These are phyloP conservation scores for Tokudaia tokunoshimensis DNA, from an alignment of 2,797 vertebrate species.

Conservation along the genomic window DNA sequence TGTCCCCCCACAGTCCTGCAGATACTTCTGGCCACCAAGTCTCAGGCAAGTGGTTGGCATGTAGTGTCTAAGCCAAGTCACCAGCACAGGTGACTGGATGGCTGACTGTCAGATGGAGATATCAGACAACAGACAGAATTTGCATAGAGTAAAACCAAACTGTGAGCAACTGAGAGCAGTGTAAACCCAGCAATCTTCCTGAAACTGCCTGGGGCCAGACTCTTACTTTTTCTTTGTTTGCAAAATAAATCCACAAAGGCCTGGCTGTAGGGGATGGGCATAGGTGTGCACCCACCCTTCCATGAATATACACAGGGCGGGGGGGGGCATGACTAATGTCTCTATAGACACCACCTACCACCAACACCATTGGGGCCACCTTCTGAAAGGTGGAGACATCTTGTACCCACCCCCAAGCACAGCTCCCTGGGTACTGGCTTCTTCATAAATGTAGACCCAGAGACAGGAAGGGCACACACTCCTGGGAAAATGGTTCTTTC, in stretches of 20 bases:
- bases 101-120: not conserved
- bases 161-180: not conserved
- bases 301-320: not conserved
- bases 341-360: not conserved
- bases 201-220: not conserved
- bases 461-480: not conserved
- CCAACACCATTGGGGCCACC: no score
- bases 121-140: not conserved
- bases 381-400: not conserved
- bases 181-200: not conserved
- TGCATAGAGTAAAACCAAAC: not conserved
- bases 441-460: not conserved
- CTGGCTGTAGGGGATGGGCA: no score
- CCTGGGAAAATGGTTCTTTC: not conserved
- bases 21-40: not conserved
- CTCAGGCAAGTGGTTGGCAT: not conserved
- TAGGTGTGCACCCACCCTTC: no score
- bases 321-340: not conserved
- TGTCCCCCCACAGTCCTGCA: fast-evolving
- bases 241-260: not conserved
- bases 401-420: not conserved
- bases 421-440: not conserved
- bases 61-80: not conserved
- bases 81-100: not conserved
- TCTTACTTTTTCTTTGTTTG: not conserved